Base-by-base conservation (phyloP, 2,888 invertebrate genomes). In the Acanthosepion lycidas region DNA sequence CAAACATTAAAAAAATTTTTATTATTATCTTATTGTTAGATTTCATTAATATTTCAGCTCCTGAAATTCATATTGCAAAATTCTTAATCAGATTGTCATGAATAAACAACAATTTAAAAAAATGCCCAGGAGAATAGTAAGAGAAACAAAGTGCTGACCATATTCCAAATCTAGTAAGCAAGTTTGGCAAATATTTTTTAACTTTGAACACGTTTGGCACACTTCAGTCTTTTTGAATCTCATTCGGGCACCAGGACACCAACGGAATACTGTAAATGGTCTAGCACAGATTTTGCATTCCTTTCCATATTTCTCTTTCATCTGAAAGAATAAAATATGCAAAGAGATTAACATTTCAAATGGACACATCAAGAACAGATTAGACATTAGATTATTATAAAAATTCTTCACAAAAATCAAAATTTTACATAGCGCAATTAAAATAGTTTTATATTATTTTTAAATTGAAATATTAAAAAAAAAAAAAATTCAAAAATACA, bases 181-280 rank as follows among this genome's bases (percentile, higher is more conserved):
- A 0, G 99, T 99, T 97, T 99, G 99, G 97, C 99, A 99, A 49
- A 99, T 99, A 97, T 99, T 99, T 97, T 99, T 99, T 95, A 99
- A 97, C 97, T 99, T 98, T 94, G 99, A 98, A 97, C 99, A 99
- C 0, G 99, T 99, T 97, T 99, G 99, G 97, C 99, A 99, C 42
- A 99, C 98, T 98, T 99, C 99, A 0, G 99, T 99, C 97, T 99
- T 99, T 98, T 99, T 99, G 97, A 99, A 99, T 96, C 99, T 98
- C 99, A 99, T 99, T 96, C 98, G 98, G 15, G 99, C 98, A 49
- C 99, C 99, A 0, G 99, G 99, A 97, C 99, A 99, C 99, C 99
- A 99, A 78, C 99, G 98, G 97, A 99, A 99, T 33, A 99, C 99
- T 26, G 99, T 99, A 97, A 99, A 99, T 1, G 99, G 99, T 92